A percentile compares a stretch with the other conserved stretches of the same genome.
Conservation (phyloP, 2,113 vertebrate genomes). For the Thamnaconus septentrionalis region DNA sequence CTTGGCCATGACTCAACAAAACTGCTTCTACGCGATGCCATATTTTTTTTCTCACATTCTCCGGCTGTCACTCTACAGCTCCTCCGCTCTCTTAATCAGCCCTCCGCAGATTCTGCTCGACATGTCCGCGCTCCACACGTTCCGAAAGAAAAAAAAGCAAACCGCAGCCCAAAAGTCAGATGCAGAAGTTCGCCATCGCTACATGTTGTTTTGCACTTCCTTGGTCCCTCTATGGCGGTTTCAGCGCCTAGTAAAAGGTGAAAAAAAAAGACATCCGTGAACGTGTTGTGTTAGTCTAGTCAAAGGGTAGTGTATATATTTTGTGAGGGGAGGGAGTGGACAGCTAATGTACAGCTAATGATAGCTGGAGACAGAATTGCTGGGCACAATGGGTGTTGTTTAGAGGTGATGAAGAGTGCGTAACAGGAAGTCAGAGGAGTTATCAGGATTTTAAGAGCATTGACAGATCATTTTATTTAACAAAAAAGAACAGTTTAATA, state of each 20-base stretch:
- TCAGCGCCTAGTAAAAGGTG: slow-evolving; percentile 11
- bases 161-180: background rate
- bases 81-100: slow-evolving; percentile 9
- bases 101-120: slow-evolving; percentile 16
- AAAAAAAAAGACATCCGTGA: slow-evolving; percentile 34
- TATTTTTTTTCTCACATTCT: slow-evolving; percentile 29
- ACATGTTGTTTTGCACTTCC: slow-evolving; percentile 39
- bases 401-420: slow-evolving; percentile 60
- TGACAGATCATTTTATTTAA: too few species aligned
- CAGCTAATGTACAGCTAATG: background rate
- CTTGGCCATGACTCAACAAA: slow-evolving; percentile 51
- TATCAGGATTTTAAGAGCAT: too few species aligned
- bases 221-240: slow-evolving; percentile 6
- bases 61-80: slow-evolving; percentile 13
- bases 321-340: slow-evolving; percentile 50
- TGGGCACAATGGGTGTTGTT: background rate
- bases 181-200: background rate
- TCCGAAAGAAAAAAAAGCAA: slow-evolving; percentile 5
- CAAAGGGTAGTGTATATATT: slow-evolving; percentile 54
- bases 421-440: slow-evolving; percentile 86
- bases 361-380: background rate
- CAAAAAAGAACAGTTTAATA: too few species aligned
- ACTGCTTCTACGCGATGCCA: slow-evolving; percentile 46
- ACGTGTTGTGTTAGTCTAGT: slow-evolving; percentile 48
- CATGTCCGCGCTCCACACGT: background rate